These are phyloP conservation scores for Furcula furcula DNA, from an alignment of 2,888 invertebrate genomes.

Conservation along the genomic window DNA sequence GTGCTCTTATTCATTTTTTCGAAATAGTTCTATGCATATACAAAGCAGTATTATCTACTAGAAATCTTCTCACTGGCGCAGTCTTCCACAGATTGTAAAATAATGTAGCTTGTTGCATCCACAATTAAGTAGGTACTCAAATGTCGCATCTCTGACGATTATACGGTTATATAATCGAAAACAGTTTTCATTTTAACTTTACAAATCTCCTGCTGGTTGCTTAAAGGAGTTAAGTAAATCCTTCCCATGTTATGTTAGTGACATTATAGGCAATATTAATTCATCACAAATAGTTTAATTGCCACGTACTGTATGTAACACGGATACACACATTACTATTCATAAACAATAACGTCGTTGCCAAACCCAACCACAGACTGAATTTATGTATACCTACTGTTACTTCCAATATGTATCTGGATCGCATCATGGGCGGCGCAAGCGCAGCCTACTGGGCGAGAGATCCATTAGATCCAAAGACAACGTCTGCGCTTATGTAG, in stretches of 20 bases:
- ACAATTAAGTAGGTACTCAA: neutral
- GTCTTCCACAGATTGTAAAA: slow-evolving; percentile 67
- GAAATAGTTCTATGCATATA: slow-evolving; percentile 49
- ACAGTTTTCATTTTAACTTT: slow-evolving; percentile 5
- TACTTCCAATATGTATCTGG: slow-evolving; percentile 60
- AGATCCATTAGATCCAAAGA: slow-evolving; percentile 34
- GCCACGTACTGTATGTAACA: slow-evolving; percentile 27
- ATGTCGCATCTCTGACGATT: neutral
- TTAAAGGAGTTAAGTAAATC: slow-evolving; percentile 23
- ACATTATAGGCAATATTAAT: slow-evolving; percentile 10
- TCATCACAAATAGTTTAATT: slow-evolving; percentile 48
- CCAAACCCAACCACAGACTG: slow-evolving; percentile 77
- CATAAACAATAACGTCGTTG: slow-evolving; percentile 68
- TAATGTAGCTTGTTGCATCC: slow-evolving; percentile 9
- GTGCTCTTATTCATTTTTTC: slow-evolving; percentile 67
- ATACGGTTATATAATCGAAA: neutral
- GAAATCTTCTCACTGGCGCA: slow-evolving; percentile 59
- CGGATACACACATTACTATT: slow-evolving; percentile 30
- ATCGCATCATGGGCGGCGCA: neutral
- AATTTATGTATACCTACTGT: slow-evolving; percentile 74
- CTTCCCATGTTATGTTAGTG: slow-evolving; percentile 8
- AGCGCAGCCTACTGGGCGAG: slow-evolving; percentile 12
- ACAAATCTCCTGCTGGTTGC: slow-evolving; percentile 16
- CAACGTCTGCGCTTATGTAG: slow-evolving; percentile 29
- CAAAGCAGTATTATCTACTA: slow-evolving; percentile 69